These are phyloP conservation scores for Gasteruption jaculator DNA, from an alignment of 2,888 invertebrate species.

Conservation along the genomic window DNA sequence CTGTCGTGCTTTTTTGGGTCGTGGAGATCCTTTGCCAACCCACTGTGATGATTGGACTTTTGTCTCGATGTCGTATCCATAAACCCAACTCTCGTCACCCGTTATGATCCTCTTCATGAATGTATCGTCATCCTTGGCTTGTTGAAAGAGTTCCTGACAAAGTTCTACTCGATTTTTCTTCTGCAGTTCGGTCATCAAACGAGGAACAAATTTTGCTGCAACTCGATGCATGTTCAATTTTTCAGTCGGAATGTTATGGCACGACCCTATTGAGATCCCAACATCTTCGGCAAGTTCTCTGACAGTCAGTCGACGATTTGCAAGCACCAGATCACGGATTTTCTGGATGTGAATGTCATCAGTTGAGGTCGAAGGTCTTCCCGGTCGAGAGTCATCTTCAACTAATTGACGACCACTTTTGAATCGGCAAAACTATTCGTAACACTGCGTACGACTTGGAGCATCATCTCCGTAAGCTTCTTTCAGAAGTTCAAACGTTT, in stretches of 20 bases:
- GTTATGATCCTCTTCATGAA: constrained; percentile 24
- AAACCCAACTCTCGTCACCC: constrained; percentile 28
- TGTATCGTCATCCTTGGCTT: constrained; percentile 13
- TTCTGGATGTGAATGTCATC: constrained; percentile 8
- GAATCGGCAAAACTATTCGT: constrained; percentile 26
- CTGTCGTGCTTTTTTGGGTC: constrained; percentile 22
- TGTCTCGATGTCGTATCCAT: constrained; percentile 22
- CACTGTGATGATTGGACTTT: constrained; percentile 25
- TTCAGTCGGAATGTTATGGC: constrained; percentile 16
- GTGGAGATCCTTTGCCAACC: constrained; percentile 13
- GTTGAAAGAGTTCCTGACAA: constrained; percentile 16
- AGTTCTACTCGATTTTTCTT: constrained; percentile 18
- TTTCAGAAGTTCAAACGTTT: constrained; percentile 17
- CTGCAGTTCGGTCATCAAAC: constrained; percentile 20
- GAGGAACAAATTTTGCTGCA: constrained; percentile 22
- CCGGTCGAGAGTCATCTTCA: constrained; percentile 25
- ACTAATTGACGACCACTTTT: constrained; percentile 25
- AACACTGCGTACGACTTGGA: constrained; percentile 25
- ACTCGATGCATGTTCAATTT: constrained; percentile 19
- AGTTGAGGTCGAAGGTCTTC: constrained; percentile 19
- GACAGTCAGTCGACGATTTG: constrained; percentile 16
- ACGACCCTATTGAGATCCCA: constrained; percentile 12
- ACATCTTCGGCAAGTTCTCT: constrained; percentile 16
- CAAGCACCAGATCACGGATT: constrained; percentile 4
- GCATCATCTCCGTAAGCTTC: constrained; percentile 18